Base-by-base conservation (phyloP, 2,797 vertebrate species). In the Graptemys geographica region DNA sequence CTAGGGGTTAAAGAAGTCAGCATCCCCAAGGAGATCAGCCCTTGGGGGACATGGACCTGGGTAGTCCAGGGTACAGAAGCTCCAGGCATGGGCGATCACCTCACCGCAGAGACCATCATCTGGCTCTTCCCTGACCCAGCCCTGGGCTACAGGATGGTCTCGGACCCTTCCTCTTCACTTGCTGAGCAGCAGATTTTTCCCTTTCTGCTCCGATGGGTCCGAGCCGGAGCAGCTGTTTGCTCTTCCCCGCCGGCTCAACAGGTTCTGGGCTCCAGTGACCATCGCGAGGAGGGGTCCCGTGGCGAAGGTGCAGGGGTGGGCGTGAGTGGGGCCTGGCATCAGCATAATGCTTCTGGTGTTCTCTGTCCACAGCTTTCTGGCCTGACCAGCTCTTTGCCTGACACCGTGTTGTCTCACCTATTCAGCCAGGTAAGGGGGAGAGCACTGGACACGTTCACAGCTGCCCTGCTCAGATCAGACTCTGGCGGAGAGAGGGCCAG, bases 371-470 rank as follows among this genome's bases (percentile, higher is more conserved):
- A 99, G 99, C 98, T 99, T 94, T 99, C 99, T 0, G 99, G 99
- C 95, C 98, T 99, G 96, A 99, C 99, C 97, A 99, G 99, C 91
- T 97, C 99, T 0, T 98, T 99, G 90, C 99, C 99, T 0, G 99
- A 99, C 87, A 99, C 98, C 0, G 99, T 99, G 76, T 98, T 99
- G 56, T 98, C 99, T 33, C 99, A 99, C 94, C 99, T 99, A 4
- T 99, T 99, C 98, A 99, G 99, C 98, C 99, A 99, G 99, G 99
- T 99, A 97, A 98, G 97, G 23, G 28, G 3, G 3, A 28, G 52
- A 31, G 28, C 25, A 2, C 19, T 18, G 19, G 53, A 55, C 49
- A 55, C 15, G 18, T 44, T 81, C 18, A n/a, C 31, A 37, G 51
- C 44, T 80, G 59, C 83, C 83, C 19, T 37, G 27, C 55, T 37